phyloP scores from a whole-genome alignment of 2,797 vertebrate species.

The Poeciliopsis paucimaculata region DNA sequence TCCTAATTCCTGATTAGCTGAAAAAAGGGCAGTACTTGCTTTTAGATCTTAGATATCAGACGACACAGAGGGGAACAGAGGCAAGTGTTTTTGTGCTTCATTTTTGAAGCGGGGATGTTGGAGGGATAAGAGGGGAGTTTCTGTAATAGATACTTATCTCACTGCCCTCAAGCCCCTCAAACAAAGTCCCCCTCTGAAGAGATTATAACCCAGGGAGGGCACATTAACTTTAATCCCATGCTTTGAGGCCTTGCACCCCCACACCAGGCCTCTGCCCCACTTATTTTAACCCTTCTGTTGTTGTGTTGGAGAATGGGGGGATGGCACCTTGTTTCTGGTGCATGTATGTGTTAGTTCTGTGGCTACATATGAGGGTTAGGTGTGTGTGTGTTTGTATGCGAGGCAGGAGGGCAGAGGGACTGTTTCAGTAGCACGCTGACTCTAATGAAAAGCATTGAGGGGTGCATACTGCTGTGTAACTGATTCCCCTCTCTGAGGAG shows the following conservation, averaged over 20 bases:
- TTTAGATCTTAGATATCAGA: slow-evolving; percentile 80
- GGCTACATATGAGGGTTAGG: slow-evolving; percentile 71
- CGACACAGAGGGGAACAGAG: slow-evolving; percentile 75
- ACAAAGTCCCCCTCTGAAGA: slow-evolving; percentile 88
- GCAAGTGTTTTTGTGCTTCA: slow-evolving; percentile 83
- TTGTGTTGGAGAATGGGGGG: slow-evolving; percentile 47
- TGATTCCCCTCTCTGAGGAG: slow-evolving; percentile 88
- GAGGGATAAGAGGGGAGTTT: slow-evolving; percentile 82
- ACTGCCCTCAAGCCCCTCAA: slow-evolving; percentile 85
- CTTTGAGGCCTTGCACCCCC: slow-evolving; percentile 82
- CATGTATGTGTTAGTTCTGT: slow-evolving; percentile 78
- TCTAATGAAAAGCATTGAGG: slow-evolving; percentile 84
- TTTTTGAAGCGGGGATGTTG: slow-evolving; percentile 79
- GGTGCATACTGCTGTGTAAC: slow-evolving; percentile 86
- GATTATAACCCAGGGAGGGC: slow-evolving; percentile 88
- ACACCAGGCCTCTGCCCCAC: slow-evolving; percentile 76
- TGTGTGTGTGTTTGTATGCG: slow-evolving; percentile 37
- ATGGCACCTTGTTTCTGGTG: slow-evolving; percentile 76
- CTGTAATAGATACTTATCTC: slow-evolving; percentile 91
- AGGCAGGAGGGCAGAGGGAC: slow-evolving; percentile 56
- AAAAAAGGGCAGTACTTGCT: slow-evolving; percentile 85
- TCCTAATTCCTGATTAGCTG: slow-evolving; percentile 85
- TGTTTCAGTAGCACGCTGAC: slow-evolving; percentile 79
- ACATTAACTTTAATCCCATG: slow-evolving; percentile 89
- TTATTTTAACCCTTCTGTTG: slow-evolving; percentile 84